Conservation (phyloP, 2,113 vertebrate species). For the Pheucticus melanocephalus region DNA sequence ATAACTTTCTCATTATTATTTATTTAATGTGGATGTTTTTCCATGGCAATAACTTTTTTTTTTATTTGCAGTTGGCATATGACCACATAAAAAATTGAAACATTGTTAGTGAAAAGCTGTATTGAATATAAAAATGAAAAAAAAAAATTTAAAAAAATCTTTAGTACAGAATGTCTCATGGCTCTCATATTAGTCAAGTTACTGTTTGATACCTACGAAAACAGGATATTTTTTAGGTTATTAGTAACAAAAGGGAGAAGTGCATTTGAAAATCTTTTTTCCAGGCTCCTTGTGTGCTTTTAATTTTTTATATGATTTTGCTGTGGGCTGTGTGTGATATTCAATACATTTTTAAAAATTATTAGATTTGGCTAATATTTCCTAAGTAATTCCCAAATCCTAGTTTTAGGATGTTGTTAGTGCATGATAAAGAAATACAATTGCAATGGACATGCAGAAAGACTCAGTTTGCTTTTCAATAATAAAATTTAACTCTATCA, state of each 20-base stretch:
- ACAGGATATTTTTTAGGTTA: not conserved
- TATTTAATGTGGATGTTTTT: not conserved
- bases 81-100: not conserved
- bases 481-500: not conserved
- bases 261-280: not conserved
- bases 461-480: not conserved
- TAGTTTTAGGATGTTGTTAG: not conserved
- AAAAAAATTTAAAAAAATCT: not conserved
- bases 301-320: not conserved
- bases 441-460: not conserved
- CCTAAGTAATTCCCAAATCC: not conserved
- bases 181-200: not conserved
- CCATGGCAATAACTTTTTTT: not conserved
- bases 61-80: not conserved
- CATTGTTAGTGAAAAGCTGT: not conserved
- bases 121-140: not conserved
- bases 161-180: not conserved
- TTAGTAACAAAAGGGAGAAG: not conserved
- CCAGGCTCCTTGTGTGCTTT: not conserved
- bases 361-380: not conserved
- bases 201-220: not conserved
- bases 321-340: accelerated
- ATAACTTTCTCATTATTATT: not conserved
- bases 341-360: not conserved
- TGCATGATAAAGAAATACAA: not conserved